These are phyloP conservation scores for Diaphora mendica DNA, from an alignment of 2,888 invertebrate genomes.

Conservation along the genomic window DNA sequence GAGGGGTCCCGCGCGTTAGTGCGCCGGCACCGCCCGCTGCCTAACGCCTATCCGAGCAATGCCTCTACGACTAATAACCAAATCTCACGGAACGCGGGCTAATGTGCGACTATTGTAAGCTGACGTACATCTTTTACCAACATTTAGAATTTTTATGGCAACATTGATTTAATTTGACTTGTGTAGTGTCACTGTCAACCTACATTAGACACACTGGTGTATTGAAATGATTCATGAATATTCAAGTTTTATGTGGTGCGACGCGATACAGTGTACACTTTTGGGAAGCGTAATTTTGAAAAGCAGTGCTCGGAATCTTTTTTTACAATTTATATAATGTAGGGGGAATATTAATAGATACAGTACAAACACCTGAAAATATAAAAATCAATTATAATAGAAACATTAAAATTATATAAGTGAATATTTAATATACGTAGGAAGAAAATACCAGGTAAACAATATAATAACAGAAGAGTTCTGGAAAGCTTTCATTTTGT, in stretches of 20 bases:
- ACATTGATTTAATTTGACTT: not conserved
- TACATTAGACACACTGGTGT: constrained; percentile 31
- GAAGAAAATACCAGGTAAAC: constrained; percentile 9
- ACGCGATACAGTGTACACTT: constrained; percentile 22
- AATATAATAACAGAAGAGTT: not conserved
- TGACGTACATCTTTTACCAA: constrained; percentile 4
- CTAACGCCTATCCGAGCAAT: constrained; percentile 74
- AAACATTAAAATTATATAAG: constrained; percentile 37
- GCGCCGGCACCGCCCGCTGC: constrained; percentile 82
- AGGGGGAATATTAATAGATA: constrained; percentile 72
- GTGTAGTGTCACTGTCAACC: constrained; percentile 20
- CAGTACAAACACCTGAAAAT: constrained; percentile 76
- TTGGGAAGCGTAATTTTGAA: constrained; percentile 59
- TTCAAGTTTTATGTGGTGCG: constrained; percentile 34
- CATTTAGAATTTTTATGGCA: not conserved
- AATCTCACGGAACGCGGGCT: constrained; percentile 11
- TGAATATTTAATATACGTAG: constrained; percentile 12
- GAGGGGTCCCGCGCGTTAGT: constrained; percentile 84
- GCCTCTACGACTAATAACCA: constrained; percentile 47
- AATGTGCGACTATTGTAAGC: constrained; percentile 10
- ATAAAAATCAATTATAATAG: constrained; percentile 65
- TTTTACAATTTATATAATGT: constrained; percentile 65
- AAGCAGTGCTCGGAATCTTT: constrained; percentile 80
- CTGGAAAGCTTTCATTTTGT: constrained; percentile 17
- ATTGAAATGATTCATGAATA: constrained; percentile 25